Conservation (phyloP, 2,113 vertebrate species). For the Elgaria multicarinata region DNA sequence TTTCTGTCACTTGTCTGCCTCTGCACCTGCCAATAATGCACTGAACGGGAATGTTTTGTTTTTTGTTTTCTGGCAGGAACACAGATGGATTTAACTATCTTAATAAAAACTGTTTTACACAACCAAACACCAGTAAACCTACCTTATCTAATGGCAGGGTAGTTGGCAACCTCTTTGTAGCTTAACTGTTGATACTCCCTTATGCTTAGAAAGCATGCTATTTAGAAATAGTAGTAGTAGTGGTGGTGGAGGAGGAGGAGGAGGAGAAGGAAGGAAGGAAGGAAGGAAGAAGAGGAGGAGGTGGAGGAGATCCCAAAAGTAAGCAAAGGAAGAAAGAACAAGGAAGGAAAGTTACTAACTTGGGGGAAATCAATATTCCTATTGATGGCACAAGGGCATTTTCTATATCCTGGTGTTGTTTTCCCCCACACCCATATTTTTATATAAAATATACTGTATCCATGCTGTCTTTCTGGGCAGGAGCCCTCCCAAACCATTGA, state of each 20-base stretch:
- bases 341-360: neutral
- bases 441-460: no score
- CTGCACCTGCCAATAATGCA: slow-evolving; percentile 59
- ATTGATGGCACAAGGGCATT: neutral
- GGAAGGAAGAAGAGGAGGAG: neutral
- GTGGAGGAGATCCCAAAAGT: neutral
- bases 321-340: neutral
- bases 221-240: no score
- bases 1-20: slow-evolving; percentile 31
- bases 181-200: neutral
- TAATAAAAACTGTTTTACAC: slow-evolving; percentile 12
- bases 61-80: slow-evolving; percentile 33
- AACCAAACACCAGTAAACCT: neutral
- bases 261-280: neutral
- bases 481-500: no score
- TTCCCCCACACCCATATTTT: neutral
- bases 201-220: neutral
- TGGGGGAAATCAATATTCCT: slow-evolving; percentile 3
- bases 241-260: rapidly evolving
- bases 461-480: no score
- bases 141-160: slow-evolving; percentile 12
- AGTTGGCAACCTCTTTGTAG: slow-evolving; percentile 26
- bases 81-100: neutral
- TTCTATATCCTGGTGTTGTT: neutral
- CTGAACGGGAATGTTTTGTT: slow-evolving; percentile 25